Percentiles rank a stretch among this genome's conserved stretches.
phyloP scores from a whole-genome alignment of 2,888 invertebrate genomes.

The Molanna angustata region DNA sequence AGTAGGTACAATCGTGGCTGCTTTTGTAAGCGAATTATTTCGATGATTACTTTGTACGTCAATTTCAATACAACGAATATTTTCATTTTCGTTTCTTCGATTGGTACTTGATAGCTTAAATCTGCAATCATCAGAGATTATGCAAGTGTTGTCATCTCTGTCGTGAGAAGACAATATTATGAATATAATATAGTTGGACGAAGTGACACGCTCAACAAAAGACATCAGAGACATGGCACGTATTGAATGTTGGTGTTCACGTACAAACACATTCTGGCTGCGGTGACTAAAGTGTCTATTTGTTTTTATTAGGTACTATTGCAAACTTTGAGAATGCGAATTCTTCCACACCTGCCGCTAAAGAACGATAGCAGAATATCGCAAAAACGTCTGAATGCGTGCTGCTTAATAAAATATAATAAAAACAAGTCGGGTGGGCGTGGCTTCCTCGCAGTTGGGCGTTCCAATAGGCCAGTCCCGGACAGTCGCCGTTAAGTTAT shows the following conservation, averaged over 20 bases:
- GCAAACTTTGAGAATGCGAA: constrained; percentile 14
- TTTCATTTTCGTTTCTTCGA: too few species aligned
- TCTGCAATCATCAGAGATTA: too few species aligned
- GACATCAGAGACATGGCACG: too few species aligned
- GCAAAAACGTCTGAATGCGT: constrained; percentile 15
- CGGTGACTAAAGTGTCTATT: constrained; percentile 14
- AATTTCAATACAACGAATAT: too few species aligned
- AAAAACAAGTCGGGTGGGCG: constrained; percentile 23
- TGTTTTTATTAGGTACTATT: constrained; percentile 13
- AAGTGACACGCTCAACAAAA: too few species aligned
- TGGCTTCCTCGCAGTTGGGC: constrained; percentile 25
- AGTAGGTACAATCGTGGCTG: too few species aligned
- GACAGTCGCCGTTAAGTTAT: constrained; percentile 11
- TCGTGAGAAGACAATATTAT: too few species aligned
- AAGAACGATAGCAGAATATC: constrained; percentile 14
- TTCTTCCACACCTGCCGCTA: constrained; percentile 22
- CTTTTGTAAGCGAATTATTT: too few species aligned
- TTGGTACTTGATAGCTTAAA: too few species aligned
- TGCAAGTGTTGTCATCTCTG: too few species aligned
- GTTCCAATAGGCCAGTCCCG: constrained; percentile 26
- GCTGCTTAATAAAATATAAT: constrained; percentile 16
- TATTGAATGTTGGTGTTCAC: not conserved
- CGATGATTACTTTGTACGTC: too few species aligned
- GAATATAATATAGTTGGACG: too few species aligned
- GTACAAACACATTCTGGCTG: constrained; percentile 3